These are phyloP conservation scores for Phaedon cochleariae DNA, from an alignment of 2,888 invertebrate species.

Conservation along the genomic window DNA sequence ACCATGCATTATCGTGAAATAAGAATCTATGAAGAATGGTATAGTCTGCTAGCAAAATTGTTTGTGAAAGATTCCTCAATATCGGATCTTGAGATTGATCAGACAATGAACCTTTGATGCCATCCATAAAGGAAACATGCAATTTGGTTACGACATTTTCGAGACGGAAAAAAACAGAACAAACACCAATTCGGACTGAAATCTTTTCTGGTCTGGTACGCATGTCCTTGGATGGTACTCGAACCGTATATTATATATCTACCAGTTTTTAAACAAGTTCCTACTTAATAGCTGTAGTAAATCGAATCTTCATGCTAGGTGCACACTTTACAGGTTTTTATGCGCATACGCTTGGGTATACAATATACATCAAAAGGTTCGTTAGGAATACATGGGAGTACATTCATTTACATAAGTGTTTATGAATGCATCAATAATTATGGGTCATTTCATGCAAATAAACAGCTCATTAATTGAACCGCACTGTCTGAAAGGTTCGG, in stretches of 20 bases:
- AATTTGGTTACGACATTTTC: neutral
- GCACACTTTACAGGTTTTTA: constrained; percentile 19
- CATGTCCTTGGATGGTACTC: constrained; percentile 23
- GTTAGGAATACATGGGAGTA: neutral
- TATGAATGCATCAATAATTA: neutral
- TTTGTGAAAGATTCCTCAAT: no score
- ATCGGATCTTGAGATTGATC: no score
- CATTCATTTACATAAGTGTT: neutral
- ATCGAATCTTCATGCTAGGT: constrained; percentile 19
- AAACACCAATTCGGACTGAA: constrained; percentile 18
- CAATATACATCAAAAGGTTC: neutral
- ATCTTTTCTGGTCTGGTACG: constrained; percentile 29
- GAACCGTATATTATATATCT: constrained; percentile 6
- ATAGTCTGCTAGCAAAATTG: no score
- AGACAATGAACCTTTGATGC: neutral
- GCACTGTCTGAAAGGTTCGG: neutral
- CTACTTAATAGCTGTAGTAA: constrained; percentile 18
- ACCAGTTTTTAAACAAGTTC: constrained; percentile 29
- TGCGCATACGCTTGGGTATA: neutral
- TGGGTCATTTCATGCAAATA: neutral
- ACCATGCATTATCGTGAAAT: no score
- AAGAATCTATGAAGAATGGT: no score
- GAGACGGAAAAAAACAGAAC: constrained; percentile 5
- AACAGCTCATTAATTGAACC: neutral
- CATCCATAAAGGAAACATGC: neutral